phyloP scores from a whole-genome alignment of 2,888 invertebrate species.

The Torymus tubicola region DNA sequence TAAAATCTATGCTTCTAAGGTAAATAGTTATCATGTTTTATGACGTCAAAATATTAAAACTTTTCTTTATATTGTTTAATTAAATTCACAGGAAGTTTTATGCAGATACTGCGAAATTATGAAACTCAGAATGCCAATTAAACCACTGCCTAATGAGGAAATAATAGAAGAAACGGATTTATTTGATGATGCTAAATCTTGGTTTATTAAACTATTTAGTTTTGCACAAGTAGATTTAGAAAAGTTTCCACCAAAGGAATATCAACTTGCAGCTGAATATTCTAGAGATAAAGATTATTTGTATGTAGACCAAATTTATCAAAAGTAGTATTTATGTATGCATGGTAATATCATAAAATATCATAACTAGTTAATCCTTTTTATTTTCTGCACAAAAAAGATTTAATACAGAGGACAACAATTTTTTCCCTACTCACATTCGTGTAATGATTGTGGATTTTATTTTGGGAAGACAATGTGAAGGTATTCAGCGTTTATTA shows the following conservation, averaged over 20 bases:
- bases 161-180: slow-evolving; percentile 66
- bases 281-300: slow-evolving; percentile 84
- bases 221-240: slow-evolving; percentile 80
- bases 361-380: slow-evolving; percentile 50
- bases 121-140: slow-evolving; percentile 87
- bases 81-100: slow-evolving; percentile 79
- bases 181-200: slow-evolving; percentile 76
- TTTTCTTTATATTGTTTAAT: not conserved
- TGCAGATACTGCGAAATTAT: slow-evolving; percentile 86
- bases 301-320: slow-evolving; percentile 77
- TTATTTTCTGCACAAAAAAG: slow-evolving; percentile 71
- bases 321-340: slow-evolving; percentile 81
- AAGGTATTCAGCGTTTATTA: slow-evolving; percentile 84
- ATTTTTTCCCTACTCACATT: slow-evolving; percentile 83
- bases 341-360: slow-evolving; percentile 31
- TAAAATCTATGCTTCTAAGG: slow-evolving; percentile 84
- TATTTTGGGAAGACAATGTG: slow-evolving; percentile 84
- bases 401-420: slow-evolving; percentile 82
- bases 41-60: not conserved
- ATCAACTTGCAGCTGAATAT: slow-evolving; percentile 83
- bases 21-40: slow-evolving; percentile 50
- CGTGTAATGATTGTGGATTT: slow-evolving; percentile 85
- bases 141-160: slow-evolving; percentile 69
- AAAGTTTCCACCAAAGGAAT: slow-evolving; percentile 81
- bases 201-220: slow-evolving; percentile 77